Evolutionary conservation across 2,797 vertebrate genomes (phyloP), one percentile per base, ranked within the genome.

Genomic region (Macropus fuliginosus): DNA sequence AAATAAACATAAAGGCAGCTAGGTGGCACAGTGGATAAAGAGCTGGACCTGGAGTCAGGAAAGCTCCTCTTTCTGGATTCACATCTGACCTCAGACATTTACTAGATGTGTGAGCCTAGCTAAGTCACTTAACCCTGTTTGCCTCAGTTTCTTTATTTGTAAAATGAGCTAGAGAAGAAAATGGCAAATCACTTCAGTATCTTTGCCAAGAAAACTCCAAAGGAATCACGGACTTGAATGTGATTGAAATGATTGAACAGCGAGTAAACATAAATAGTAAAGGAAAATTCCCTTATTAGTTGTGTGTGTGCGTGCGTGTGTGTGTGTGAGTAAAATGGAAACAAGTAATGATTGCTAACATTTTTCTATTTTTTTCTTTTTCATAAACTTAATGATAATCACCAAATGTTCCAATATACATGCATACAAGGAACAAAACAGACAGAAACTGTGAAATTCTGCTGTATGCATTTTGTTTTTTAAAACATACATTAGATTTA

Each of bases 331-430:
- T 31, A 5, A 91, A 56, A 55, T 0, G 55, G 66, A 92, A 16
- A 89, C 94, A 91, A 57, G 34, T 57, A 74, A 59, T 28, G 27
- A 91, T 52, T 95, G 93, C 46, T 95, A 57, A 95, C 87, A 27
- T 50, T 50, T 81, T 62, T 46, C 9, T 87, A 87, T 50, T 50
- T 87, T 46, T n/a, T 81, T 50, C 11, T 87, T 87, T 87, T 46
- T 87, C 21, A 87, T 27, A 50, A 46, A 46, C 31, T 62, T 27
- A 40, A 21, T 6, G 46, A 87, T 87, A 87, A 87, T 87, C 40
- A 87, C 9, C 40, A 87, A 50, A 87, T 1, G 27, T 87, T 87
- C 21, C 24, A 87, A 10, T 50, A 87, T 11, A 50, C 0, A 87
- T 50, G 74, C 24, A 87, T 46, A 50, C 9, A 27, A 87, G 46